phyloP scores from a whole-genome alignment of 2,113 vertebrate genomes.

The Cololabis saira region DNA sequence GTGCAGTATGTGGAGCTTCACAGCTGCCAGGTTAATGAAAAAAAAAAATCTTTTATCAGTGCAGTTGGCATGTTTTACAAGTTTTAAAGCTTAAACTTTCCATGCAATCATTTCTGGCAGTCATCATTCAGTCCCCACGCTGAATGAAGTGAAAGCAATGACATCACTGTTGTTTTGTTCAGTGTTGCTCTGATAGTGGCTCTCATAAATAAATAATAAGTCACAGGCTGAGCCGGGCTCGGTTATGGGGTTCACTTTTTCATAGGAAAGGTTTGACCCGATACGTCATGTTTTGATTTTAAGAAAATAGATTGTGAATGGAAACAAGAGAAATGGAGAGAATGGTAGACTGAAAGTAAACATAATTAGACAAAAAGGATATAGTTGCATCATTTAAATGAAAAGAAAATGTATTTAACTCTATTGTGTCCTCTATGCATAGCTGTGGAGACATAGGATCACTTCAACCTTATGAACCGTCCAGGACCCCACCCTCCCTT shows the following conservation, averaged over 20 bases:
- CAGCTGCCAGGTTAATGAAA: no score
- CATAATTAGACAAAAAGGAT: constrained; percentile 14
- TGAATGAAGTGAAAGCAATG: constrained; percentile 47
- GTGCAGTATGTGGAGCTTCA: no score
- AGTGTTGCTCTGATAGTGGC: constrained; percentile 41
- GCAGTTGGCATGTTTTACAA: background rate
- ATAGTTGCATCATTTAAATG: background rate
- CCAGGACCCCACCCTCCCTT: constrained; percentile 57
- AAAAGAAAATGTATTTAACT: constrained; percentile 32
- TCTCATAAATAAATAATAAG: constrained; percentile 68
- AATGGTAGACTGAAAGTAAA: background rate
- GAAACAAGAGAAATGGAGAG: constrained; percentile 9
- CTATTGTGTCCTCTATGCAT: constrained; percentile 25
- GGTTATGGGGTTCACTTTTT: constrained; percentile 46
- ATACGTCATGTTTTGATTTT: constrained; percentile 19
- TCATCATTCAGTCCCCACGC: constrained; percentile 20
- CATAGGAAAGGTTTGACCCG: constrained; percentile 53
- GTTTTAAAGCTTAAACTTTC: background rate
- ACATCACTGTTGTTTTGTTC: constrained; percentile 69
- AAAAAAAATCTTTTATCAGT: no score
- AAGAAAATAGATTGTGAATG: constrained; percentile 10
- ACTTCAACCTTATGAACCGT: constrained; percentile 44
- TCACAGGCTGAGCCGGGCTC: constrained; percentile 37
- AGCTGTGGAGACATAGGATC: constrained; percentile 51
- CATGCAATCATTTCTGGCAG: background rate